A percentile compares a stretch with the other conserved stretches of the same genome.
These are phyloP conservation scores for Sapajus apella DNA, from an alignment of 2,113 vertebrate genomes.

Conservation along the genomic window DNA sequence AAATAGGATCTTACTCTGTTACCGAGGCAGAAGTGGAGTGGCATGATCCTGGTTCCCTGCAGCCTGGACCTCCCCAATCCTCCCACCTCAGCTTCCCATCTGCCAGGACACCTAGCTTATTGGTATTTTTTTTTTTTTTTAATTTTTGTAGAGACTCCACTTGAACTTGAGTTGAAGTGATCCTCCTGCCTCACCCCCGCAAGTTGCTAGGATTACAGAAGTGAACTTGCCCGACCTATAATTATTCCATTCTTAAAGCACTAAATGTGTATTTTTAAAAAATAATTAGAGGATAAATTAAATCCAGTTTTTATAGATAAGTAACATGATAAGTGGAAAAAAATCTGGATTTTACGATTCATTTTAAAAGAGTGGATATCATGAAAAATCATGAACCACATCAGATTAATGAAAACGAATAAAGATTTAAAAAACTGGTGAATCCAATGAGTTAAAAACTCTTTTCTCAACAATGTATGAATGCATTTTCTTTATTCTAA, in stretches of 20 bases:
- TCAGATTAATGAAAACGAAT: background rate
- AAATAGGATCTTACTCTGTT: no score
- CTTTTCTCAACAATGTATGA: background rate
- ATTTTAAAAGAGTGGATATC: background rate
- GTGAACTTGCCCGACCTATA: background rate
- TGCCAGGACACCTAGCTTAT: no score
- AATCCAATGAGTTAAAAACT: background rate
- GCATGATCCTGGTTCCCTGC: no score
- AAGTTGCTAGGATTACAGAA: no score
- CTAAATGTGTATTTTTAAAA: background rate
- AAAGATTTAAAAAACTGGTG: background rate
- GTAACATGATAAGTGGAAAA: background rate
- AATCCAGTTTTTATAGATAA: background rate
- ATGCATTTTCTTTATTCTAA: background rate
- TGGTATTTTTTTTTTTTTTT: no score
- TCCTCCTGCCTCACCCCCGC: no score
- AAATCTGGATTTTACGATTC: background rate
- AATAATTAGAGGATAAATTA: background rate
- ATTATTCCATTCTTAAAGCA: background rate
- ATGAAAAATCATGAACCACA: background rate
- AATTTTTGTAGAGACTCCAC: no score
- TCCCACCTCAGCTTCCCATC: no score
- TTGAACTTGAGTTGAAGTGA: no score
- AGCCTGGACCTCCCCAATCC: no score
- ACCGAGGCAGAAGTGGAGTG: no score